Base-by-base conservation (phyloP, 1,140 invertebrate genomes). In the Papilio xuthus region DNA sequence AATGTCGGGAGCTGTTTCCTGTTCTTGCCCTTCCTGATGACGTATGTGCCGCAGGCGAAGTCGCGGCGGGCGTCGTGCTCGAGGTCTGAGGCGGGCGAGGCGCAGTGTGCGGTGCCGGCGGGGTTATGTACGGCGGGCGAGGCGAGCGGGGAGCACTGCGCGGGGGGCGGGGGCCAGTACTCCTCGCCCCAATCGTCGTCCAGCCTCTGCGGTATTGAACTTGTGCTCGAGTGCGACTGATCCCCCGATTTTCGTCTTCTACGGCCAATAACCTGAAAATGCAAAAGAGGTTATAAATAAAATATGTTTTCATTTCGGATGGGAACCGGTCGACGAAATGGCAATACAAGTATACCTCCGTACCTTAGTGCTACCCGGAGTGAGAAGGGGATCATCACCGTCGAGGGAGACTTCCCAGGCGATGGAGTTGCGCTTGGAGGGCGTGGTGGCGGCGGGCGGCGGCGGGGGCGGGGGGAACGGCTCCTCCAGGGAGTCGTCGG, bases 351-450 rank as follows among this genome's bases (percentile, higher is more conserved):
- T 67, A 76, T 72, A 70, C 7, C 32, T 37, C 7, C 95, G 94
- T 83, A 97, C 96, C 92, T 97, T 97, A 73, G 96, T 96, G 85
- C 96, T 96, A 32, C 96, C 96, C 42, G 96, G 96, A 20, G 96
- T 96, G 32, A 96, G 95, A 26, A 96, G 90, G 67, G 96, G 95
- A 91, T 96, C 96, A 81, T 95, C 94, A 81, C 95, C 95, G 88
- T 96, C 96, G 77, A 97, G 94, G 70, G 97, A 96, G 44, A 97
- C 97, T 94, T 97, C 97, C 97, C 97, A 97, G 75, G 97, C 97
- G 63, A 97, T 97, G 82, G 96, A 97, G 84, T 96, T 96, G 80
- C 96, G 95, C 92, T 97, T 95, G 56, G 90, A 90, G 78, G 86
- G 92, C 81, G 94, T 94, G 79, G 56, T 23, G 56, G 56, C 23